Base-by-base conservation (phyloP, 2,113 vertebrate genomes). In the Aspidoscelis tigris region DNA sequence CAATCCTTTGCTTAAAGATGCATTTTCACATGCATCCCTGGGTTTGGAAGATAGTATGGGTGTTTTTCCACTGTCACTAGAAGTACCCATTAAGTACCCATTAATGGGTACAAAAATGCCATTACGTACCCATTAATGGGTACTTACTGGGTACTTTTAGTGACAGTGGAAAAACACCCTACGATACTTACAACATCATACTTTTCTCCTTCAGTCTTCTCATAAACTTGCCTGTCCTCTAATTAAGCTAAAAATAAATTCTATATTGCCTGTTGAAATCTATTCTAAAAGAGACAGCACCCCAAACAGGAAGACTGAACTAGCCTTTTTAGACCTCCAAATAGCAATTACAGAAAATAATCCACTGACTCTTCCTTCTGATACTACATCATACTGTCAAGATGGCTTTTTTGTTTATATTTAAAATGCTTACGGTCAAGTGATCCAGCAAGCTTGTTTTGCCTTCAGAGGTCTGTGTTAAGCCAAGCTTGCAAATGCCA, bases 401-500 rank as follows among this genome's bases (percentile, higher is more conserved):
- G 74, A n/a, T 0, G 64, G 0, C 26, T 2, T 44, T 71, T 43
- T 11, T 22, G 7, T 82, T 80, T 0, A 53, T 11, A 82, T 24
- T 88, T 86, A 74, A 26, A 88, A 70, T 0, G 21, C 47, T 20
- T 2, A 2, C 81, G n/a, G 73, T 26, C 76, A 82, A 81, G 79
- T 26, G 69, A 88, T 88, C 74, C 3, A 16, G 0, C 2, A 88
- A 90, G 89, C 86, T 16, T 58, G 69, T 41, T 84, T 58, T 82
- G 87, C 78, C 73, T 85, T 80, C 5, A 8, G 81, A 0, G 0
- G 0, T 0, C 4, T 5, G 75, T 33, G 26, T 9, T 86, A 58
- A 76, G 50, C 75, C 78, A 70, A 0, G 73, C 83, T 83, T 74
- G 0, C 21, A 78, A 24, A 12, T 0, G 7, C 66, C 78, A 58